phyloP scores from a whole-genome alignment of 2,113 vertebrate genomes.

The Phylloscopus trochiloides region DNA sequence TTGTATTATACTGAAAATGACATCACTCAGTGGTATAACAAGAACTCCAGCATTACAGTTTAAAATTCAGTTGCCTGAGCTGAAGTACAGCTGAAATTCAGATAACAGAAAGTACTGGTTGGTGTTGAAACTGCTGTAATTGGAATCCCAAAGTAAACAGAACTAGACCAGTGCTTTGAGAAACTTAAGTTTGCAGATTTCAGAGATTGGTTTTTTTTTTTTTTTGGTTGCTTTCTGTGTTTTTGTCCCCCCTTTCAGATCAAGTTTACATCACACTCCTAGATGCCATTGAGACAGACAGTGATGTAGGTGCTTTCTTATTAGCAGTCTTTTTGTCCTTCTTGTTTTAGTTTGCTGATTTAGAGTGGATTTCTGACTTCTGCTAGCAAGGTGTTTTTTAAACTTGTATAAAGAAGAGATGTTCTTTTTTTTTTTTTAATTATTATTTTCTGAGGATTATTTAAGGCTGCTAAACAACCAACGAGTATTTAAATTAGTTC shows the following conservation, averaged over 20 bases:
- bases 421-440: neutral
- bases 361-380: slow-evolving; percentile 3
- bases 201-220: neutral
- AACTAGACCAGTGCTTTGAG: slow-evolving; percentile 46
- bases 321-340: slow-evolving; percentile 1
- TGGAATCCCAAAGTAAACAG: slow-evolving; percentile 56
- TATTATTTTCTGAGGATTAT: neutral
- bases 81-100: neutral
- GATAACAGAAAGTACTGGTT: neutral
- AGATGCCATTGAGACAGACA: neutral
- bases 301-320: neutral
- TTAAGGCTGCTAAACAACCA: neutral
- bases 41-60: neutral
- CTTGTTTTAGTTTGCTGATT: slow-evolving; percentile 18
- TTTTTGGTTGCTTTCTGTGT: neutral
- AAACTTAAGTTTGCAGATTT: slow-evolving; percentile 23
- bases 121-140: slow-evolving; percentile 60
- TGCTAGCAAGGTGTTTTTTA: neutral
- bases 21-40: neutral
- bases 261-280: slow-evolving; percentile 28
- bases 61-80: neutral
- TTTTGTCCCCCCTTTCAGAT: neutral
- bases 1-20: neutral
- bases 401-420: neutral
- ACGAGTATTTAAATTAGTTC: neutral